Evolutionary conservation across 2,888 invertebrate species (phyloP), one percentile per base, ranked within the genome.

Genomic region (Invenusta paracnida): DNA sequence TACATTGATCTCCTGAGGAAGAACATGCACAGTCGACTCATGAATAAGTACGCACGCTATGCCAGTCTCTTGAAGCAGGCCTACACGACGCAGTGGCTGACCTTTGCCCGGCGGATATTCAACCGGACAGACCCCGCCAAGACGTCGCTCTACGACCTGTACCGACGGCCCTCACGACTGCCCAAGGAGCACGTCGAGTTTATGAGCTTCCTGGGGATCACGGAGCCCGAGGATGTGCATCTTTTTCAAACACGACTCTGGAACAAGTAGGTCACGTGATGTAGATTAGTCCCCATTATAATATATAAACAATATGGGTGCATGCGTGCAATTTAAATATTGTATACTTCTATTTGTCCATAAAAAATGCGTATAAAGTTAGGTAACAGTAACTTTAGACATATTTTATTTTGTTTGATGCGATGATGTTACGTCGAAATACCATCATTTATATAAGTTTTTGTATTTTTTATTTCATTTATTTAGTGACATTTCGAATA

Each of bases 151-250:
- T 79, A 79, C 27, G 79, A 79, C n/a, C 27, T 25, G 5, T n/a
- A 23, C 23, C 5, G 23, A 27, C 5, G 79, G 23, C 11, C 2
- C n/a, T 79, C 79, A 11, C 5, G 29, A 25, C 79, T 79, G 5
- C 79, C 23, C 2, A 23, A 79, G 23, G 79, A 67, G 5, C 30
- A 67, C 66, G 84, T 83, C 11, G 84, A 83, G 5, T 48, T 83
- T 17, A 48, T 83, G 5, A 13, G 30, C 2, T 83, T 83, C 48
- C 27, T 83, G 27, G 31, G 84, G 5, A 67, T 83, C n/a, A 67
- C 31, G 5, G 79, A 79, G 79, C 23, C 79, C 79, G 79, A 79
- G 79, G 29, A 79, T 79, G 23, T 79, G 5, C 79, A 79, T 79
- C 27, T 79, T 25, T 27, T 79, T n/a, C 79, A 23, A 11, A 79